Base-by-base conservation (phyloP, 2,888 invertebrate genomes). In the Troilus luridus region DNA sequence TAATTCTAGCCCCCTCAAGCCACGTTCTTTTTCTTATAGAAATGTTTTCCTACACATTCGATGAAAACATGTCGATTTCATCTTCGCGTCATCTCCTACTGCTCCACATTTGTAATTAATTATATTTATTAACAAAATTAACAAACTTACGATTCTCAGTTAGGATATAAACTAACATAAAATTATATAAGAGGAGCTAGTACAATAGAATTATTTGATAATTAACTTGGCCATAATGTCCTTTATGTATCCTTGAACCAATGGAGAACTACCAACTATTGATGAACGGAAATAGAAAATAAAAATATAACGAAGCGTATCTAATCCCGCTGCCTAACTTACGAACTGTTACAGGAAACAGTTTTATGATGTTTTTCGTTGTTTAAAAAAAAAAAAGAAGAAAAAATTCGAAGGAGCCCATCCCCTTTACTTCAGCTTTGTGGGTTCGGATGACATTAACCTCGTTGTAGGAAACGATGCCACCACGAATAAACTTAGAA, bases 321-420 rank as follows among this genome's bases (percentile, higher is more conserved):
- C 72, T 77, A 77, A 77, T 77, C 72, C 72, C 41, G 24, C 72
- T 77, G 72, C 72, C 72, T 77, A 77, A 77, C 41, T 77, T 77
- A 77, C 41, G 72, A 77, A 77, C 72, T 77, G 72, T 41, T 77
- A 41, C 72, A 77, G 72, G 72, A 77, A 77, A 77, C 72, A 77
- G 72, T 77, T 77, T 77, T 77, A 77, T 77, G 72, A 21, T 27
- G 17, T 41, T 77, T 77, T 77, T 77, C 14, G 27, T 77, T 77
- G 41, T 17, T 8, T n/a, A n/a, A n/a, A n/a, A 41, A 77, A 77
- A 77, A 24, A 64, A 12, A 64, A 12, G n/a, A 72, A 7, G 14
- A 59, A 77, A 77, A 77, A 77, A 77, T 12, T 72, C 5, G 27
- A 77, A 24, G 27, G 72, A 17, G 27, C 17, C 72, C 67, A 67